A percentile compares a stretch with the other conserved stretches of the same genome.
These are phyloP conservation scores for Zelleria hepariella DNA, from an alignment of 2,888 invertebrate genomes.

Conservation along the genomic window DNA sequence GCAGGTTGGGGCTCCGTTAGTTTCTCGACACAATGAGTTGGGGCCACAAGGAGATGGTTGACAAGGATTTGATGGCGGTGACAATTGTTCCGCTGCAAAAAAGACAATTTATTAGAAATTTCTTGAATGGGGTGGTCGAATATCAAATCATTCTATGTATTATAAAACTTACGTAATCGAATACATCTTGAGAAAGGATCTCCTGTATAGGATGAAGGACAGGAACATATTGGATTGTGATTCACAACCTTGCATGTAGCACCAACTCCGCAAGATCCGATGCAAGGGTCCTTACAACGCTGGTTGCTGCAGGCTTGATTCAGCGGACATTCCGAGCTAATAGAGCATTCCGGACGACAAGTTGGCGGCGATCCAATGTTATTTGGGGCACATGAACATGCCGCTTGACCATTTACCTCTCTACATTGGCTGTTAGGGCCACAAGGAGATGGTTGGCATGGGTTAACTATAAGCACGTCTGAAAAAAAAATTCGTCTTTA, in stretches of 20 bases:
- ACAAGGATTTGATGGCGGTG: constrained; percentile 75
- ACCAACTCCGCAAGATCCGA: constrained; percentile 79
- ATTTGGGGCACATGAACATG: constrained; percentile 77
- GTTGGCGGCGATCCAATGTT: constrained; percentile 76
- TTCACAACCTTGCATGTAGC: constrained; percentile 83
- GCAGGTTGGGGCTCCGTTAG: constrained; percentile 80
- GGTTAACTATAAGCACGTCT: constrained; percentile 66
- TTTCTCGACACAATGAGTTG: constrained; percentile 78
- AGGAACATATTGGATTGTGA: constrained; percentile 81
- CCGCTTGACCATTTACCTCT: constrained; percentile 75
- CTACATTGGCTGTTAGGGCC: constrained; percentile 76
- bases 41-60: constrained; percentile 85
- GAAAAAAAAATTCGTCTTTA: constrained; percentile 25
- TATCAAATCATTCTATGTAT: background rate
- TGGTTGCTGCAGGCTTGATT: constrained; percentile 80
- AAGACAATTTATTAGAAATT: background rate
- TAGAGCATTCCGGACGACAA: constrained; percentile 81
- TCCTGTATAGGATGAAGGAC: constrained; percentile 74
- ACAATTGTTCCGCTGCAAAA: constrained; percentile 61
- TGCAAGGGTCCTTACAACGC: constrained; percentile 81
- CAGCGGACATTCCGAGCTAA: constrained; percentile 80
- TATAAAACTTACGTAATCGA: constrained; percentile 57
- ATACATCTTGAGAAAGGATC: constrained; percentile 77
- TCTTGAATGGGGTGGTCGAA: too few species aligned
- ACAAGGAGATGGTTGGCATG: constrained; percentile 77